Conservation (phyloP, 1,140 invertebrate genomes). For the Ruditapes philippinarum region DNA sequence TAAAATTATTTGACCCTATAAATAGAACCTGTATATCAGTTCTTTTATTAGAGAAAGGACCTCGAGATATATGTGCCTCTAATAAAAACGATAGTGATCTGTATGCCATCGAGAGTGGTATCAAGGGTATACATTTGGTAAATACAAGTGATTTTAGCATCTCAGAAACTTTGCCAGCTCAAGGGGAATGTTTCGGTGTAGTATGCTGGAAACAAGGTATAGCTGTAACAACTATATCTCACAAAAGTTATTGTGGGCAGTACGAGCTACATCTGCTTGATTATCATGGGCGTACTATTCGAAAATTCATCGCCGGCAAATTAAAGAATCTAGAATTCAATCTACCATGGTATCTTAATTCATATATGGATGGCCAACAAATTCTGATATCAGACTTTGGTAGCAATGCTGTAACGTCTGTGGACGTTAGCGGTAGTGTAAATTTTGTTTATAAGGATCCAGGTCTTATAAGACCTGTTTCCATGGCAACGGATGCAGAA, state of each 20-base stretch:
- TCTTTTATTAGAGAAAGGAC: constrained; percentile 32
- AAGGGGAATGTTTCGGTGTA: constrained; percentile 46
- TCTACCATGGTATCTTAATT: constrained; percentile 55
- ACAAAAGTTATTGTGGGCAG: constrained; percentile 2
- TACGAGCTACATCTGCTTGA: constrained; percentile 35
- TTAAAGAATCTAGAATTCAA: constrained; percentile 31
- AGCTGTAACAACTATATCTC: background rate
- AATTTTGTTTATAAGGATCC: constrained; percentile 47
- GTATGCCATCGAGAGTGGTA: constrained; percentile 41
- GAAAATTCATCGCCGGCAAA: constrained; percentile 29
- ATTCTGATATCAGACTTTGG: constrained; percentile 57
- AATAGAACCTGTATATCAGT: constrained; percentile 31
- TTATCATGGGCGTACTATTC: constrained; percentile 9
- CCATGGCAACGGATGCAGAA: background rate
- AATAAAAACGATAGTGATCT: constrained; percentile 20
- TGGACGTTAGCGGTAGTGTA: constrained; percentile 37
- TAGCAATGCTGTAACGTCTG: constrained; percentile 40
- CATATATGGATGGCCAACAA: constrained; percentile 18
- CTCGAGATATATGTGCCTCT: constrained; percentile 54
- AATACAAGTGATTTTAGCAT: constrained; percentile 13
- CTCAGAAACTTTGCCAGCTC: background rate
- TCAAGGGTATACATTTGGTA: constrained; percentile 11
- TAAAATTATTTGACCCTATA: constrained; percentile 42
- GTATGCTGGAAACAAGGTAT: constrained; percentile 48
- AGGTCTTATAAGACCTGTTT: constrained; percentile 28